Percentiles rank a stretch among this genome's conserved stretches.
Evolutionary conservation across 1,140 invertebrate genomes (phyloP).

Genomic region (Solenopsis invicta): DNA sequence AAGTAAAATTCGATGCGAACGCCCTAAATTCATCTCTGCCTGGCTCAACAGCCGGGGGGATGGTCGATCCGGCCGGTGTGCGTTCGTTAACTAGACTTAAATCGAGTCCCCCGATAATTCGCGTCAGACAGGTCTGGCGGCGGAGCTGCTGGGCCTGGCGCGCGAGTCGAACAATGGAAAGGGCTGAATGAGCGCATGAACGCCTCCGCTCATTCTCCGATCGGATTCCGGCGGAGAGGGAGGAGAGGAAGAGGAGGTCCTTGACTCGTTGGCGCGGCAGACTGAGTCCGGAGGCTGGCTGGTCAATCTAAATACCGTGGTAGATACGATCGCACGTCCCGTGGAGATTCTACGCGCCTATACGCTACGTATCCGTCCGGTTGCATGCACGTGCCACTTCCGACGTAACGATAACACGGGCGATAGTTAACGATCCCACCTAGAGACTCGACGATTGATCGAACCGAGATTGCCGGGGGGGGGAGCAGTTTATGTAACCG

Average conservation of each 20-base stretch:
- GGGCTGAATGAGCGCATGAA: slow-evolving; percentile 67
- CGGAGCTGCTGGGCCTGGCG: slow-evolving; percentile 2
- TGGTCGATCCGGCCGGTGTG: neutral
- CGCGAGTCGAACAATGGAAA: slow-evolving; percentile 10
- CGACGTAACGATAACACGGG: slow-evolving; percentile 43
- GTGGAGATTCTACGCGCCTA: slow-evolving; percentile 56
- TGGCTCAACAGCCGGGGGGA: neutral
- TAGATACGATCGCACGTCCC: slow-evolving; percentile 70
- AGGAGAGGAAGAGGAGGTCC: slow-evolving; percentile 66
- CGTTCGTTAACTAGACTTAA: slow-evolving; percentile 50
- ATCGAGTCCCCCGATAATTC: slow-evolving; percentile 54
- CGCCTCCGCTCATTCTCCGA: slow-evolving; percentile 70
- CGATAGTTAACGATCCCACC: slow-evolving; percentile 37
- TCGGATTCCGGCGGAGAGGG: slow-evolving; percentile 59
- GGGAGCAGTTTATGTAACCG: neutral
- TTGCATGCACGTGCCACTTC: slow-evolving; percentile 41
- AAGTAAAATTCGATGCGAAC: neutral
- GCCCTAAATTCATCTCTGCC: slow-evolving; percentile 13
- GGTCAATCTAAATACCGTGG: slow-evolving; percentile 72
- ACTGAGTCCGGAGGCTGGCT: slow-evolving; percentile 72
- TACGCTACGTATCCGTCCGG: slow-evolving; percentile 46
- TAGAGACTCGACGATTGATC: slow-evolving; percentile 45
- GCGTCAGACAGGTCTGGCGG: slow-evolving; percentile 42
- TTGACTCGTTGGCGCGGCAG: slow-evolving; percentile 69
- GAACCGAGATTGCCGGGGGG: slow-evolving; percentile 12